Percentiles rank a stretch among this genome's conserved stretches.
Conservation (phyloP, 2,113 vertebrate genomes). For the Sylvietta virens region DNA sequence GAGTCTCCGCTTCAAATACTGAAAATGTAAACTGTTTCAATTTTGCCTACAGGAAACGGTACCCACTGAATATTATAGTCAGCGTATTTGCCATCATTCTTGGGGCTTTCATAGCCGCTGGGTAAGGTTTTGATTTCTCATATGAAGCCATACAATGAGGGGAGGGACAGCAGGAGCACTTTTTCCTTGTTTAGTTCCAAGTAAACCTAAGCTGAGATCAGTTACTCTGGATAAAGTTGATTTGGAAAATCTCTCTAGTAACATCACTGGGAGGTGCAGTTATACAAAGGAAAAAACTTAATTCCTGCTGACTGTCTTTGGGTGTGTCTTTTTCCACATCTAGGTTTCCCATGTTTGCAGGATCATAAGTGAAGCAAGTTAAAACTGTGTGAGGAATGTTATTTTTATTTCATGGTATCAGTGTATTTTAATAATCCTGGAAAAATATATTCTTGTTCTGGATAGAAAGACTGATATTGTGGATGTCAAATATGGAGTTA, state of each 20-base stretch:
- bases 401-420: not conserved
- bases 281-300: not conserved
- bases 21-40: not conserved
- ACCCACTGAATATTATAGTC: constrained; percentile 71
- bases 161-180: not conserved
- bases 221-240: not conserved
- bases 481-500: not conserved
- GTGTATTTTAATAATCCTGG: not conserved
- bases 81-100: constrained; percentile 83
- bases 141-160: not conserved
- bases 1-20: not conserved
- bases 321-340: not conserved
- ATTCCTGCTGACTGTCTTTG: not conserved
- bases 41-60: constrained; percentile 78
- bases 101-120: constrained; percentile 87
- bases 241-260: not conserved
- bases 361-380: not conserved
- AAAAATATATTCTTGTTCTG: not conserved
- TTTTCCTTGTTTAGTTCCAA: not conserved
- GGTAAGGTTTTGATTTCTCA: constrained; percentile 73
- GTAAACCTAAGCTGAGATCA: not conserved
- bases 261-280: not conserved
- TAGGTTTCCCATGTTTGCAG: not conserved
- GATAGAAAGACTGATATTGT: not conserved
- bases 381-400: not conserved